A percentile compares a stretch with the other conserved stretches of the same genome.
phyloP scores from a whole-genome alignment of 1,140 invertebrate genomes.

The Lepidostoma basale region DNA sequence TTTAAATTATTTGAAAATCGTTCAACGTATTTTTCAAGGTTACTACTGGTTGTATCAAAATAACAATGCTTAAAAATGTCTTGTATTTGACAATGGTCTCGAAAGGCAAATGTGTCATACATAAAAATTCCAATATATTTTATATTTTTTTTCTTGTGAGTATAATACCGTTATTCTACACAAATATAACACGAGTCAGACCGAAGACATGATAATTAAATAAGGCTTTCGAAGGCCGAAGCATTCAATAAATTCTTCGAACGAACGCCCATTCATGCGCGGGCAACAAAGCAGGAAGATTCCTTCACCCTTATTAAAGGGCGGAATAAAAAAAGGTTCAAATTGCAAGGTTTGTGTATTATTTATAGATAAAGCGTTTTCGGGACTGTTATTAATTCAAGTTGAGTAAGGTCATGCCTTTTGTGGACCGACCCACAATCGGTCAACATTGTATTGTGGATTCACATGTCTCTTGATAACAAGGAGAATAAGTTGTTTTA shows the following conservation, averaged over 20 bases:
- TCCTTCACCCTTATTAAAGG: neutral
- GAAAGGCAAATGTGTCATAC: no score
- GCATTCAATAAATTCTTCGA: constrained; percentile 1
- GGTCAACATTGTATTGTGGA: constrained; percentile 26
- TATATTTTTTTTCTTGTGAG: neutral
- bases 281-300: constrained; percentile 17
- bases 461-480: constrained; percentile 25
- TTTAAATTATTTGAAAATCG: no score
- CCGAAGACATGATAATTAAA: neutral
- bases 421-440: constrained; percentile 9
- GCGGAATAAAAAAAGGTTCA: constrained; percentile 24
- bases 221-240: neutral
- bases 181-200: neutral
- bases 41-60: no score
- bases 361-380: constrained; percentile 39
- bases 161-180: neutral
- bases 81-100: no score
- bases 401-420: constrained; percentile 43
- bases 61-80: no score
- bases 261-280: constrained; percentile 15
- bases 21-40: no score
- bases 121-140: no score
- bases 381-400: constrained; percentile 41
- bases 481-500: no score
- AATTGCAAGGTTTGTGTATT: constrained; percentile 31